Evolutionary conservation across 2,888 invertebrate genomes (phyloP).

Genomic region (Hypomecis atomaria): DNA sequence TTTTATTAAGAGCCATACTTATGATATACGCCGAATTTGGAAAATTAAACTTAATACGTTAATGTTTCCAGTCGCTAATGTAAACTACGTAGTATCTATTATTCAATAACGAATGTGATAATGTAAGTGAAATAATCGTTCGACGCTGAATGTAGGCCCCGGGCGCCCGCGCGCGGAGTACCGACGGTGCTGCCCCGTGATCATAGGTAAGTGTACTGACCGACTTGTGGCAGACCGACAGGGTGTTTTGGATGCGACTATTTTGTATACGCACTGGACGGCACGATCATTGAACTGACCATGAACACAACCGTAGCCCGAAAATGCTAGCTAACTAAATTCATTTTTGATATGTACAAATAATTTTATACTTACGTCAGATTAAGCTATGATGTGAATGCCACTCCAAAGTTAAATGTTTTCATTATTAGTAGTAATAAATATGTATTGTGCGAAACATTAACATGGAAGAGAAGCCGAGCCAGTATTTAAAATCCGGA

Average conservation of each 20-base stretch:
- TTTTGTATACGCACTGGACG: constrained; percentile 49
- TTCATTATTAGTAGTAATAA: constrained; percentile 60
- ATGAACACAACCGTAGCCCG: constrained; percentile 48
- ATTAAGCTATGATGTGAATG: constrained; percentile 42
- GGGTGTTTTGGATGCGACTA: constrained; percentile 57
- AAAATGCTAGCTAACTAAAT: constrained; percentile 43
- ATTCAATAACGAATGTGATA: constrained; percentile 79
- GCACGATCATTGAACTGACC: constrained; percentile 41
- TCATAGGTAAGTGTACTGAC: constrained; percentile 58
- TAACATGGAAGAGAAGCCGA: constrained; percentile 75
- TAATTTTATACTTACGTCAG: constrained; percentile 45
- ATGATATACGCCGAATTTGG: constrained; percentile 70
- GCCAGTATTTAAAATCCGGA: constrained; percentile 83
- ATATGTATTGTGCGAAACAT: constrained; percentile 59
- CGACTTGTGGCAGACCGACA: constrained; percentile 65
- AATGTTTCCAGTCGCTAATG: constrained; percentile 72
- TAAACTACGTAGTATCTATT: constrained; percentile 69
- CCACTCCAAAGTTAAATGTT: constrained; percentile 57
- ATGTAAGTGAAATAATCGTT: constrained; percentile 66
- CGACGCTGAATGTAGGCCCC: constrained; percentile 63
- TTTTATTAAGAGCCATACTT: constrained; percentile 77
- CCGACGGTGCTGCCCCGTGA: constrained; percentile 76
- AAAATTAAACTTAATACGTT: constrained; percentile 70
- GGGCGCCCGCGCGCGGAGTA: constrained; percentile 46
- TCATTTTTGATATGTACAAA: constrained; percentile 48